Base-by-base conservation (phyloP, 2,888 invertebrate species). In the Eulithis testata region DNA sequence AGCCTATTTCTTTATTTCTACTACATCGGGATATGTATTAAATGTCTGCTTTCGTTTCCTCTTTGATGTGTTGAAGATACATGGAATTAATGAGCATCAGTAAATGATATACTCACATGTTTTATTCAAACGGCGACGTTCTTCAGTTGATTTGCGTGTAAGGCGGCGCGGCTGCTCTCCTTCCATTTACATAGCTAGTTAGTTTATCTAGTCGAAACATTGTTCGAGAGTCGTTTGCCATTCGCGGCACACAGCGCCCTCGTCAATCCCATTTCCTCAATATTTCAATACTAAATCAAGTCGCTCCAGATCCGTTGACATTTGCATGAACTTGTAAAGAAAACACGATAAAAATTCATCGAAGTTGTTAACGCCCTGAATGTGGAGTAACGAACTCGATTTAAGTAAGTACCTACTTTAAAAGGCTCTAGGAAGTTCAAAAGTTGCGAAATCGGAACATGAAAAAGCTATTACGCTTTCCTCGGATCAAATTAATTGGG, bases 381-480 rank as follows among this genome's bases (percentile, higher is more conserved):
- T 57, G 47, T 60, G 54, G 53, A 65, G 54, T 54, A 58, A 65
- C 53, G 61, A 62, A 62, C 5, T 59, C 53, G 65, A 61, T 58
- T 65, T 58, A 57, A 21, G 37, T 50, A 58, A 58, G 58, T 58
- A 58, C 8, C 40, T 50, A 50, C 62, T 62, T 55, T 21, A 63
- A 59, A 62, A 59, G 59, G 51, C 58, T 59, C 59, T 62, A 51
- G 52, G 53, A 61, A 61, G 61, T 61, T 66, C 58, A 54, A 61
- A 62, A 62, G 58, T 66, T 58, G 58, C 31, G 37, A 51, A 57
- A 44, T 65, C 21, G 45, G 58, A 65, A 61, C 53, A 66, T 50
- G 66, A 52, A 65, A 66, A 66, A 66, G 54, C 66, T 51, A 57
- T 65, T 65, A 36, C 60, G 50, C 44, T 62, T 66, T 66, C n/a